Conservation (phyloP, 2,113 vertebrate species). For the Gnathonemus echidnorhynchus region DNA sequence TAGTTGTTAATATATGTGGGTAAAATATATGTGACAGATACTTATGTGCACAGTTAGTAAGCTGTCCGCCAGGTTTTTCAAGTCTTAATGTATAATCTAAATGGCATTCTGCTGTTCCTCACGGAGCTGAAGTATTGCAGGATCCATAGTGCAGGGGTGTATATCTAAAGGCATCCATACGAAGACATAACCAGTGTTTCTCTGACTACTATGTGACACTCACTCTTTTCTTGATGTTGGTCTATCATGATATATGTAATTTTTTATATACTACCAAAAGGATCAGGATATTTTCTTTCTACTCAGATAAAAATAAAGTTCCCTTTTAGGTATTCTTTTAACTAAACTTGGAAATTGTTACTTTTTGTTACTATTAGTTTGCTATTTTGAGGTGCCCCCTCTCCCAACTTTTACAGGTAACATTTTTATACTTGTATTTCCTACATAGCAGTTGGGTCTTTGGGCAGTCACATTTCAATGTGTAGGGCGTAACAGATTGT, state of each 20-base stretch:
- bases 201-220: neutral
- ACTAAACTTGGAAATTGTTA: conserved; percentile 19
- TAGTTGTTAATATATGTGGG: neutral
- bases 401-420: conserved; percentile 36
- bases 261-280: conserved; percentile 1
- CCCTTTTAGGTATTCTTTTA: neutral
- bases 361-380: conserved; percentile 35
- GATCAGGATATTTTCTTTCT: neutral
- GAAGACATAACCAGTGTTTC: neutral
- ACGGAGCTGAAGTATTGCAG: neutral
- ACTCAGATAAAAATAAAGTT: neutral
- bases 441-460: conserved; percentile 32
- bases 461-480: conserved; percentile 37
- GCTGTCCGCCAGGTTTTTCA: neutral
- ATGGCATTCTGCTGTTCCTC: neutral
- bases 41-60: neutral
- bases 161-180: neutral
- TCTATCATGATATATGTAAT: neutral
- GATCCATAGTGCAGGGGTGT: neutral
- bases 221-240: neutral
- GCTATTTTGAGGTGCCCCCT: conserved; percentile 36
- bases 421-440: conserved; percentile 24
- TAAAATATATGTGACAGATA: neutral
- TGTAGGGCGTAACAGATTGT: conserved; percentile 30
- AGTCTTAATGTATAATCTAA: neutral